These are phyloP conservation scores for Daubentonia madagascariensis DNA, from an alignment of 2,113 vertebrate species.

Conservation along the genomic window DNA sequence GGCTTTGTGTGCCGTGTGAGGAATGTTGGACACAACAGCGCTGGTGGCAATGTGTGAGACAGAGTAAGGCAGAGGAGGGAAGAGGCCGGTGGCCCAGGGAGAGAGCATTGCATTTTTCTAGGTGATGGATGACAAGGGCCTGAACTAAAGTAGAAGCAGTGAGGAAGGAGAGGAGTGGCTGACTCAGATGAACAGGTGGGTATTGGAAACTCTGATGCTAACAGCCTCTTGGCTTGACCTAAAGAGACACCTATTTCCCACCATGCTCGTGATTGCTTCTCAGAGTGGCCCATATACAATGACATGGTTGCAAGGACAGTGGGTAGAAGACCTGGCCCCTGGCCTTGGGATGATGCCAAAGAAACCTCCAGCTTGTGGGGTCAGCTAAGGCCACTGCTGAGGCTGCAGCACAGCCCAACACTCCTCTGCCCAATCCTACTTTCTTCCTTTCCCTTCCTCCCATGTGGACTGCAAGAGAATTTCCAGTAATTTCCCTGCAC, in stretches of 20 bases:
- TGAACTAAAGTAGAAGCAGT: neutral
- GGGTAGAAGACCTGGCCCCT: neutral
- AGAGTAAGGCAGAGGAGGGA: neutral
- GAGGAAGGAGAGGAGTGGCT: too few species aligned
- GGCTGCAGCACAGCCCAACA: neutral
- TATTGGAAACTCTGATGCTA: too few species aligned
- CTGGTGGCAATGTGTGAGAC: neutral
- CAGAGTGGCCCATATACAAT: neutral
- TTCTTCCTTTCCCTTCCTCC: neutral
- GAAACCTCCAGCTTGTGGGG: neutral
- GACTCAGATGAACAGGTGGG: rapidly evolving
- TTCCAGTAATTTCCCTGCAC: neutral
- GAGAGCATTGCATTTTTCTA: neutral
- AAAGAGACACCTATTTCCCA: neutral
- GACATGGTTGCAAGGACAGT: neutral
- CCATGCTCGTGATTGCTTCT: neutral
- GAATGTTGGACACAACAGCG: rapidly evolving
- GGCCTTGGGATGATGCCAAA: neutral
- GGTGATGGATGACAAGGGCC: neutral
- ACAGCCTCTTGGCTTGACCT: neutral
- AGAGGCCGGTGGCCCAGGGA: neutral
- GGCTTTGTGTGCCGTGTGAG: neutral
- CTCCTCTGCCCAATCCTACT: neutral
- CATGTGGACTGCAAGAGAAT: neutral
- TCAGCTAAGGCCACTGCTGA: neutral